Conservation (phyloP, 2,797 vertebrate species). For the Odontamblyopus lacepedii region DNA sequence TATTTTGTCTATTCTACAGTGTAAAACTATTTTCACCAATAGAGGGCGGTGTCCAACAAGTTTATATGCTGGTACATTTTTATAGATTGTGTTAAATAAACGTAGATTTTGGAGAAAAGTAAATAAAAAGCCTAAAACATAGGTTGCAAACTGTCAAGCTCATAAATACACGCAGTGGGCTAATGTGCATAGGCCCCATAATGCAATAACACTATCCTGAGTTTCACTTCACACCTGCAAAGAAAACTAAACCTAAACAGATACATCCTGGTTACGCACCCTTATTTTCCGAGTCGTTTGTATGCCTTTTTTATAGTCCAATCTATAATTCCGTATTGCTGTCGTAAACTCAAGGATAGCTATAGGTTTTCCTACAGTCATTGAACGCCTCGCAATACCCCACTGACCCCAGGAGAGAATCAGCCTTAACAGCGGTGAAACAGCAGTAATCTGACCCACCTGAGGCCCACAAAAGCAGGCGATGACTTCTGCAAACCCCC, state of each 20-base stretch:
- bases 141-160: neutral
- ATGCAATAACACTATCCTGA: too few relatives aligned
- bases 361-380: neutral
- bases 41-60: neutral
- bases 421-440: slow-evolving; percentile 4
- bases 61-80: too few relatives aligned
- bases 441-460: slow-evolving; percentile 9
- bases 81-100: neutral
- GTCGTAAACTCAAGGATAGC: neutral
- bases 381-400: slow-evolving; percentile 40
- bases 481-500: neutral
- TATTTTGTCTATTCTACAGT: too few relatives aligned
- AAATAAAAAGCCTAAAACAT: neutral
- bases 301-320: too few relatives aligned
- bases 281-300: too few relatives aligned
- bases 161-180: too few relatives aligned
- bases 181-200: too few relatives aligned
- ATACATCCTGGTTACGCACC: too few relatives aligned
- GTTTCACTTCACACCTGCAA: too few relatives aligned
- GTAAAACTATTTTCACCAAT: neutral
- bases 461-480: neutral
- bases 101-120: neutral
- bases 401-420: slow-evolving; percentile 15
- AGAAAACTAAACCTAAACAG: too few relatives aligned
- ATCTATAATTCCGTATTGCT: too few relatives aligned